phyloP scores from a whole-genome alignment of 2,888 invertebrate species.

The Parnassius glacialis region DNA sequence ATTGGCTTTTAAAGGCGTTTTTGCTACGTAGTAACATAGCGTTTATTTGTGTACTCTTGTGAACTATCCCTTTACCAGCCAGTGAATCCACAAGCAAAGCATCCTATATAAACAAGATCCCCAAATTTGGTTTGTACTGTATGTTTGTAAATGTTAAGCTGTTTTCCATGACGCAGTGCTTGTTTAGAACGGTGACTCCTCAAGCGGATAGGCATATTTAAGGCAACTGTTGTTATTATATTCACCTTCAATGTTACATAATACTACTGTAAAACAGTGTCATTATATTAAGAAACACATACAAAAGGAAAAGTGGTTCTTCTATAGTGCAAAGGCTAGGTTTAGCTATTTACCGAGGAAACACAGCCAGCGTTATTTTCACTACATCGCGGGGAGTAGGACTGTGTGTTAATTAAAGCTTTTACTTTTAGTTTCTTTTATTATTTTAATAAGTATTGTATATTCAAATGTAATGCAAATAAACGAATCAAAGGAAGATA shows the following conservation, averaged over 20 bases:
- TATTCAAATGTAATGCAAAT: no score
- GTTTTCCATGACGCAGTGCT: constrained; percentile 13
- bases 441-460: no score
- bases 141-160: constrained; percentile 18
- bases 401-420: no score
- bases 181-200: background rate
- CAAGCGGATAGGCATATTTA: background rate
- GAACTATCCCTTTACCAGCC: constrained; percentile 12
- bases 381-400: no score
- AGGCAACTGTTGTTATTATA: background rate
- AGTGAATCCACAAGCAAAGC: constrained; percentile 10
- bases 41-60: constrained; percentile 15
- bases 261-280: no score
- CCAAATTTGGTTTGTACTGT: constrained; percentile 3
- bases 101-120: constrained; percentile 20
- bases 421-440: no score
- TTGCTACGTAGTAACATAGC: constrained; percentile 3
- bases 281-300: no score
- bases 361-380: no score
- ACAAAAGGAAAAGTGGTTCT: no score
- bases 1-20: background rate
- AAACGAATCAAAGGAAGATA: no score
- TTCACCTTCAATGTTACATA: background rate
- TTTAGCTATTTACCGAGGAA: no score
- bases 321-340: no score